phyloP scores from a whole-genome alignment of 2,797 vertebrate genomes.

The Cheracebus regulus region DNA sequence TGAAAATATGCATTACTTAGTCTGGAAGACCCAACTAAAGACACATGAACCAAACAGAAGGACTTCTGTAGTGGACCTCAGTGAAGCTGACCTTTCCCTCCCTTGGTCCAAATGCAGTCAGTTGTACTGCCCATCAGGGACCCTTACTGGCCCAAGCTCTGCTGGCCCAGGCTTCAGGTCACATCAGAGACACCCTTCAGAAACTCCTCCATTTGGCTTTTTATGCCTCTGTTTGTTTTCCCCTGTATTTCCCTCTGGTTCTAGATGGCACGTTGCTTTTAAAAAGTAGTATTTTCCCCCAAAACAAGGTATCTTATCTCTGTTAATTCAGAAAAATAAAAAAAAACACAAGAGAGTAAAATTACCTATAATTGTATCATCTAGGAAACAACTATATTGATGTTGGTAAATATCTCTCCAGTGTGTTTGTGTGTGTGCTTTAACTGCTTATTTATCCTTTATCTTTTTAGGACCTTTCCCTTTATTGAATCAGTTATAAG shows the following conservation, averaged over 20 bases:
- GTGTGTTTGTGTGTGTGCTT: neutral
- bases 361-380: neutral
- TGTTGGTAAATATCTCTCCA: neutral
- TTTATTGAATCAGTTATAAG: neutral
- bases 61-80: neutral
- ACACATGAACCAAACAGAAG: neutral
- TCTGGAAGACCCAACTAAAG: neutral
- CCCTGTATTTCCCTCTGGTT: neutral
- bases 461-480: neutral
- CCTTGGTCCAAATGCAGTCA: neutral
- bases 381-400: neutral
- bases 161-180: neutral
- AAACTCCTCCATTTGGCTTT: neutral
- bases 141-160: no score
- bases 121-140: neutral
- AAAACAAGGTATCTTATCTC: neutral
- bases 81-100: neutral
- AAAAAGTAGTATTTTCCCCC: neutral
- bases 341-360: neutral
- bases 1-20: neutral
- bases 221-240: fast-evolving
- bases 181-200: neutral
- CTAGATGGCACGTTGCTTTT: neutral
- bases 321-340: neutral
- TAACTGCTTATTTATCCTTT: neutral